These are phyloP conservation scores for Leptinotarsa rubiginosa DNA, from an alignment of 2,888 invertebrate species.

Conservation along the genomic window DNA sequence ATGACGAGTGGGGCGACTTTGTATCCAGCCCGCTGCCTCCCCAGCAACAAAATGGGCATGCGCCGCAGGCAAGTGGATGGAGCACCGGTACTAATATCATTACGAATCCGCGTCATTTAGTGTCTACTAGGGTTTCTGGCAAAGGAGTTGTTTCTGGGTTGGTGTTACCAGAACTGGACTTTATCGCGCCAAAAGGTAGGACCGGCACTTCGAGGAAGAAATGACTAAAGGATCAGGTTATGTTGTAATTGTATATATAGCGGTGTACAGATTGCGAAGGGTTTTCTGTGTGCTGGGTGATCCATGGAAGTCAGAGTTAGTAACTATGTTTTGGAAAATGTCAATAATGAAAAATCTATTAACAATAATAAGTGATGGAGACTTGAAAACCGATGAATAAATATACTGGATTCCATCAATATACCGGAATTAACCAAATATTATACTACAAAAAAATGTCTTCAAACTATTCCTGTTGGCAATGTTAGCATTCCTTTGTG, in stretches of 20 bases:
- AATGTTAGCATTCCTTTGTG: too few relatives aligned
- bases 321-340: too few relatives aligned
- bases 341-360: too few relatives aligned
- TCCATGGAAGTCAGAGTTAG: background rate
- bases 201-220: slow-evolving; percentile 58
- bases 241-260: slow-evolving; percentile 57
- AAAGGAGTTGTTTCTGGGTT: slow-evolving; percentile 63
- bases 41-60: slow-evolving; percentile 35
- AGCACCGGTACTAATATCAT: slow-evolving; percentile 57
- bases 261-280: slow-evolving; percentile 10
- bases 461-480: too few relatives aligned
- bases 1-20: slow-evolving; percentile 72
- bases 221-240: slow-evolving; percentile 66
- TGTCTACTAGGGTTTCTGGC: slow-evolving; percentile 37
- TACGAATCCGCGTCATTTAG: slow-evolving; percentile 60
- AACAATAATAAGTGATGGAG: too few relatives aligned
- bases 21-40: slow-evolving; percentile 66
- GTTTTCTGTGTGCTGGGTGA: background rate
- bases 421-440: too few relatives aligned
- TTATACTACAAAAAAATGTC: too few relatives aligned
- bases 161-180: slow-evolving; percentile 70
- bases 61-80: slow-evolving; percentile 20
- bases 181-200: slow-evolving; percentile 67
- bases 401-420: too few relatives aligned
- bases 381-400: too few relatives aligned